Evolutionary conservation across 2,113 vertebrate genomes (phyloP).

Genomic region (Plectropomus leopardus): DNA sequence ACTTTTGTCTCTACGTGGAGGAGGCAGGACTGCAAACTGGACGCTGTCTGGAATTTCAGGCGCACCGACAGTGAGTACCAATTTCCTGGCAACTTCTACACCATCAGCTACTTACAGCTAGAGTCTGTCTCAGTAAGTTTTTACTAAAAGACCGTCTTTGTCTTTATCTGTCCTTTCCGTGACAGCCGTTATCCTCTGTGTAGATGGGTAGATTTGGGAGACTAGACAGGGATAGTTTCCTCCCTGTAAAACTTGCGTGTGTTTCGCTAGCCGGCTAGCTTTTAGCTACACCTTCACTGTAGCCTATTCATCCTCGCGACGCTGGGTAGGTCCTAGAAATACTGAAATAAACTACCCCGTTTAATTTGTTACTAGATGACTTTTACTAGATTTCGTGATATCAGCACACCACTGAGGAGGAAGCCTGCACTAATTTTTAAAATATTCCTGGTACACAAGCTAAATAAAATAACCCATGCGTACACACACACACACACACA

Average conservation of each 20-base stretch:
- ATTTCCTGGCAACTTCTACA: conserved; percentile 62
- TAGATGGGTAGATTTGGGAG: neutral
- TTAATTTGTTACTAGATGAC: neutral
- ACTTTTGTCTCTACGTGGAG: conserved; percentile 80
- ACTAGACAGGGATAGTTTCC: conserved; percentile 58
- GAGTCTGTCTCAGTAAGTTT: neutral
- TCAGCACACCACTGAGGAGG: no score
- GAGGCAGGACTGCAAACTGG: conserved; percentile 68
- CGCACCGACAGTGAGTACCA: conserved; percentile 78
- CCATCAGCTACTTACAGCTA: neutral
- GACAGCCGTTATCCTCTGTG: neutral
- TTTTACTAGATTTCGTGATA: neutral
- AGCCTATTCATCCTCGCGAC: conserved; percentile 42
- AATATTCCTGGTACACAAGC: neutral
- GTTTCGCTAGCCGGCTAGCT: conserved; percentile 67
- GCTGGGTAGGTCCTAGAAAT: neutral
- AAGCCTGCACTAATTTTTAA: no score
- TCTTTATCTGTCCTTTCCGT: neutral
- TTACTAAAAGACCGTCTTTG: neutral
- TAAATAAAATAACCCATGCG: conserved; percentile 1
- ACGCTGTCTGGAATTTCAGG: conserved; percentile 75
- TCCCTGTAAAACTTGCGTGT: conserved; percentile 65
- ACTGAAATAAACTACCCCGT: neutral
- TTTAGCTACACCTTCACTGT: conserved; percentile 54
- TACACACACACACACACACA: neutral